These are phyloP conservation scores for Trochalopteron elliotii DNA, from an alignment of 2,113 vertebrate species.

Conservation along the genomic window DNA sequence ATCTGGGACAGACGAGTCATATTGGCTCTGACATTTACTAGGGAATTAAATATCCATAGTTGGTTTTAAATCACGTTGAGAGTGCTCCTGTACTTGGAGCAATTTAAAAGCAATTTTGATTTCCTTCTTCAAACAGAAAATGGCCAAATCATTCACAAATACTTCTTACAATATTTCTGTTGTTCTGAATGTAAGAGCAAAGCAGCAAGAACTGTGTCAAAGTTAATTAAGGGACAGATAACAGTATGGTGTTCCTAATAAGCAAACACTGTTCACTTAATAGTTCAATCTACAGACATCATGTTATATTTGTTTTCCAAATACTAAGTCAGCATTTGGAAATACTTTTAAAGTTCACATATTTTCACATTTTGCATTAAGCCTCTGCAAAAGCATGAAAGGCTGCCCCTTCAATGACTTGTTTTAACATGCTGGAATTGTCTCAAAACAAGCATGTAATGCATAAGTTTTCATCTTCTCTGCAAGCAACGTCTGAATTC, in stretches of 20 bases:
- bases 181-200: not conserved
- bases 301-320: not conserved
- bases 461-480: not conserved
- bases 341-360: not conserved
- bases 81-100: not conserved
- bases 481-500: not conserved
- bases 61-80: slow-evolving; percentile 25
- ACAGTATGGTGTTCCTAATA: not conserved
- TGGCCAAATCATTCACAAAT: not conserved
- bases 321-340: not conserved
- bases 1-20: slow-evolving; percentile 25
- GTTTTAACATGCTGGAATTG: not conserved
- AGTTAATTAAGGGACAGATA: not conserved
- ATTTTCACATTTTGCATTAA: not conserved
- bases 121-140: slow-evolving; percentile 24
- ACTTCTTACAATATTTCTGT: not conserved
- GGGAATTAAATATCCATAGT: slow-evolving; percentile 25
- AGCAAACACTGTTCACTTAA: not conserved
- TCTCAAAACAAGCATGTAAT: not conserved
- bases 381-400: not conserved
- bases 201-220: not conserved
- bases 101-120: slow-evolving; percentile 24
- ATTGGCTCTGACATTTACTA: slow-evolving; percentile 45
- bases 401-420: not conserved
- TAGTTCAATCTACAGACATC: not conserved